These are phyloP conservation scores for Megamerina dolium DNA, from an alignment of 2,888 invertebrate genomes.

Conservation along the genomic window DNA sequence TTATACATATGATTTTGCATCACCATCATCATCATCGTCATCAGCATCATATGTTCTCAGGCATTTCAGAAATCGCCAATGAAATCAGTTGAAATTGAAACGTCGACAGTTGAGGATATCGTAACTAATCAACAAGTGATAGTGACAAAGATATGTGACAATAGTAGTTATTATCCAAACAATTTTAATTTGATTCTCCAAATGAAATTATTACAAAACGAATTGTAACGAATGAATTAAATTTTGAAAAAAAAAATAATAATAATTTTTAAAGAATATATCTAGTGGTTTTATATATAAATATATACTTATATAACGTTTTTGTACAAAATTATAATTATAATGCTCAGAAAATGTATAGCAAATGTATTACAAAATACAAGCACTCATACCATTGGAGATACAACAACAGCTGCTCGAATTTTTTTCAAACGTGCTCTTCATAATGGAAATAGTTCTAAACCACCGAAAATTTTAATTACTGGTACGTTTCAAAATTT, in stretches of 20 bases:
- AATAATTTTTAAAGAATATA: not conserved
- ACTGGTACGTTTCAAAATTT: constrained; percentile 34
- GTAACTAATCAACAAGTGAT: too few relatives aligned
- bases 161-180: too few relatives aligned
- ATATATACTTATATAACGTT: too few relatives aligned
- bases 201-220: not conserved
- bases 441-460: constrained; percentile 22
- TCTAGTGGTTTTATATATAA: too few relatives aligned
- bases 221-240: not conserved
- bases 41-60: too few relatives aligned
- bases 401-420: constrained; percentile 8
- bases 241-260: not conserved
- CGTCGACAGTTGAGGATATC: constrained; percentile 9
- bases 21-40: too few relatives aligned
- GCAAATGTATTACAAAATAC: constrained; percentile 25
- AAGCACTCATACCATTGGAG: constrained; percentile 4
- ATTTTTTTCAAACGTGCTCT: constrained; percentile 18
- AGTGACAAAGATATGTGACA: too few relatives aligned
- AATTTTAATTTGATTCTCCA: too few relatives aligned
- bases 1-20: too few relatives aligned
- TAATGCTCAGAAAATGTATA: constrained; percentile 38
- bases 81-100: constrained; percentile 21
- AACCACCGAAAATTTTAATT: constrained; percentile 45
- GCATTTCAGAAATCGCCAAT: constrained; percentile 7
- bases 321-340: too few relatives aligned